These are phyloP conservation scores for Hydriomena furcata DNA, from an alignment of 2,888 invertebrate genomes.

Conservation along the genomic window DNA sequence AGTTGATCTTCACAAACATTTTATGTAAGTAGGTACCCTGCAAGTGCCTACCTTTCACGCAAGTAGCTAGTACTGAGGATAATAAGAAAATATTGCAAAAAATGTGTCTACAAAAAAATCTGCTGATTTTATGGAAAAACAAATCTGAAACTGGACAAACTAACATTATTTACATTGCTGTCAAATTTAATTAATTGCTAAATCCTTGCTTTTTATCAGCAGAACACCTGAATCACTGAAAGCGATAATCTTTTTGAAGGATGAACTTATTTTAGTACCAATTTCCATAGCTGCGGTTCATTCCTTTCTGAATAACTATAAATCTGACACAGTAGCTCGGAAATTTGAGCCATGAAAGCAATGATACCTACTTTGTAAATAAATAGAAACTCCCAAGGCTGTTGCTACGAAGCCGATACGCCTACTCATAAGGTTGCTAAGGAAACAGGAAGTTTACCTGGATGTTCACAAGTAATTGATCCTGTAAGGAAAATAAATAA, in stretches of 20 bases:
- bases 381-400: slow-evolving; percentile 41
- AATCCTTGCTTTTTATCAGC: not conserved
- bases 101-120: too few species aligned
- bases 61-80: too few species aligned
- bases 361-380: slow-evolving; percentile 46
- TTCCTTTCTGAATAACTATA: not conserved
- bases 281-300: not conserved
- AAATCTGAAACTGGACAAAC: too few species aligned
- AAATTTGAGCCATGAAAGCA: slow-evolving; percentile 40
- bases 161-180: too few species aligned
- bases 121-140: too few species aligned
- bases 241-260: too few species aligned
- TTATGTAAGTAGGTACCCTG: too few species aligned
- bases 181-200: too few species aligned
- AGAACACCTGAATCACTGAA: too few species aligned
- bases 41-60: too few species aligned
- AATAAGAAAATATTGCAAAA: too few species aligned
- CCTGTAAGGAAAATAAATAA: slow-evolving; percentile 5
- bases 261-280: slow-evolving; percentile 3
- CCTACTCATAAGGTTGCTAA: slow-evolving; percentile 25
- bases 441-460: slow-evolving; percentile 14
- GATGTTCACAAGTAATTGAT: slow-evolving; percentile 13
- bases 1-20: too few species aligned
- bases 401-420: slow-evolving; percentile 46
- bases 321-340: slow-evolving; percentile 6